A percentile compares a stretch with the other conserved stretches of the same genome.
These are phyloP conservation scores for Eulemur coronatus DNA, from an alignment of 2,797 vertebrate species.

Conservation along the genomic window DNA sequence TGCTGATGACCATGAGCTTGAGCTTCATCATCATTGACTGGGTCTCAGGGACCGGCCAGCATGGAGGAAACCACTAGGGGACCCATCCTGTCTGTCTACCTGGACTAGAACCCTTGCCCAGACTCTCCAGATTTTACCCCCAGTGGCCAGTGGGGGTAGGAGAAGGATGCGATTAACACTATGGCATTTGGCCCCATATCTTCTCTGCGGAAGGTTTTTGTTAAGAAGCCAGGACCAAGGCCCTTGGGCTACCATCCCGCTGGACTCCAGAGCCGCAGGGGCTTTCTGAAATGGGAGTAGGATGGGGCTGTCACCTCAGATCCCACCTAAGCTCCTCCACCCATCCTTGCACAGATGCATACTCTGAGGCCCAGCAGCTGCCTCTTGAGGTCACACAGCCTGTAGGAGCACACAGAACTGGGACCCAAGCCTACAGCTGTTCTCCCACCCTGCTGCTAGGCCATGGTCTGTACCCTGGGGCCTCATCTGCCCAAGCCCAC, in stretches of 20 bases:
- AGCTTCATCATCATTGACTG: slow-evolving; percentile 98
- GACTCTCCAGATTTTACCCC: slow-evolving; percentile 78
- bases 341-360: not conserved
- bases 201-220: slow-evolving; percentile 49
- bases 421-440: not conserved
- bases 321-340: not conserved
- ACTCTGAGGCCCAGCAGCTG: not conserved
- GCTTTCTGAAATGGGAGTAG: slow-evolving; percentile 29
- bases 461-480: not conserved
- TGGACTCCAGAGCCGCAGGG: not conserved
- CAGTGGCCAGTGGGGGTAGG: not conserved
- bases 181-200: not conserved
- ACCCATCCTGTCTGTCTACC: not conserved
- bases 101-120: slow-evolving; percentile 68
- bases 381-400: not conserved
- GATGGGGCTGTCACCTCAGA: slow-evolving; percentile 19
- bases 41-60: slow-evolving; percentile 87
- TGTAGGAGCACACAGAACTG: not conserved
- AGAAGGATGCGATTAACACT: not conserved
- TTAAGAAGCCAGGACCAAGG: slow-evolving; percentile 46
- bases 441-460: not conserved
- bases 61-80: slow-evolving; percentile 92
- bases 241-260: not conserved
- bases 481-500: not conserved
- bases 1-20: slow-evolving; percentile 98